Base-by-base conservation (phyloP, 1,140 invertebrate genomes). In the Drosophila kurseongensis region DNA sequence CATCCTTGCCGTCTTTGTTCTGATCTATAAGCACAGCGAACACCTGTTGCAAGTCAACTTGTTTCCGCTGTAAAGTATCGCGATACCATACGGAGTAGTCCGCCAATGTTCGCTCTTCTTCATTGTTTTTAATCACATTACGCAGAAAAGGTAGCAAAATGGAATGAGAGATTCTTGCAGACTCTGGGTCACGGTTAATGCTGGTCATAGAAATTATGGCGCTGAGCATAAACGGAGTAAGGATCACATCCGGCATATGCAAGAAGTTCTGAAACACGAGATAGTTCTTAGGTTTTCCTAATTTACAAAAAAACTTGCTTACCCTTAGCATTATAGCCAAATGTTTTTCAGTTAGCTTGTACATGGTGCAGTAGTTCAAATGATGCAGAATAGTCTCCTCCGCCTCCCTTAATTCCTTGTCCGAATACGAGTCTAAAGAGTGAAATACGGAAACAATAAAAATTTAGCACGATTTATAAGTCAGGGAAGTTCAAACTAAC, bases 341-440 rank as follows among this genome's bases (percentile, higher is more conserved):
- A 57, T 92, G 80, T 16, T 80, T 75, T 52, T 92, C 91, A 32
- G 56, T 91, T 1, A 92, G 67, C 40, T 90, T 75, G 44, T 84
- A 92, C 76, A 91, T 88, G 2, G 91, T 91, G 41, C 90, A 91
- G 35, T 91, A 91, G 63, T 91, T 92, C 1, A 92, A 79, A 55
- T 92, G 90, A 74, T 92, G 78, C n/a, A 92, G 45, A 7, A 92
- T 76, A 0, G 91, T 92, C 45, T 92, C 91, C 58, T 92, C 91
- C 1, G 90, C 76, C 57, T 92, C 91, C 3, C 90, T 74, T 29
- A 92, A 47, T 48, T 92, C 91, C 29, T 93, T 92, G 61, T 92
- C 91, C 16, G 83, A 85, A 45, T 82, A 90, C 7, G 61, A 67
- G 78, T 93, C 93, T 93, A 35, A 8, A 29, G 8, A 9, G 0